Base-by-base conservation (phyloP, 30 jellyfish, hydroid and myxozoan species). In the Pseudorhiza aurosa region DNA sequence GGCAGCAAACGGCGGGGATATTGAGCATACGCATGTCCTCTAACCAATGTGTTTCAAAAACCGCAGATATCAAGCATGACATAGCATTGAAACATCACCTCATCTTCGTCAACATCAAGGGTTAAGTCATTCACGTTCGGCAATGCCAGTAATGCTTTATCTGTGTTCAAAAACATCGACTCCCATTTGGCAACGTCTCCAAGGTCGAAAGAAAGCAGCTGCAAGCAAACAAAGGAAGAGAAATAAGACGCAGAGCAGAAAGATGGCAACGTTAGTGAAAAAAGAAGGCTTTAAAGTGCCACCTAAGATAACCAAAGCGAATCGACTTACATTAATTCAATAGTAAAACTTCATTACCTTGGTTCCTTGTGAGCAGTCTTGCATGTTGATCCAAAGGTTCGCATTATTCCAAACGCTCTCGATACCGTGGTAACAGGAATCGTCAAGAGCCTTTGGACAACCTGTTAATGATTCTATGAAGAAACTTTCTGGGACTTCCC, bases 121-220 rank as follows among this genome's bases (percentile, higher is more conserved):
- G 85, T 68, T 43, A 84, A 95, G 35, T 83, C 96, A 36, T 60
- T 72, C 32, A 79, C 81, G 33, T 75, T 51, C 19, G 96, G 96
- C 19, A 87, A n/a, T 8, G 89, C 79, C 74, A 93, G 65, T 2
- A 93, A 27, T 30, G 98, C 96, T 50, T 85, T 73, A 44, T 93
- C 98, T 11, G 85, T 70, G 88, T 81, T 78, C n/a, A 85, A 88
- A 75, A 93, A 87, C 97, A 93, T 87, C 75, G 56, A 93, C 56
- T 93, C 98, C 98, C 98, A 93, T 57, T 87, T 86, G 8, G 85
- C 72, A 29, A 95, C 88, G 83, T 93, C 97, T 0, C 98, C 98
- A 51, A 93, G 88, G 39, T 93, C 98, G 44, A 40, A 93, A 0
- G 98, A 93, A 15, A 93, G 67, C 32, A 76, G 75, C 97, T 90